Evolutionary conservation across 1,140 invertebrate genomes (phyloP), one percentile per base, ranked within the genome.

Genomic region (Sycobia sp.): DNA sequence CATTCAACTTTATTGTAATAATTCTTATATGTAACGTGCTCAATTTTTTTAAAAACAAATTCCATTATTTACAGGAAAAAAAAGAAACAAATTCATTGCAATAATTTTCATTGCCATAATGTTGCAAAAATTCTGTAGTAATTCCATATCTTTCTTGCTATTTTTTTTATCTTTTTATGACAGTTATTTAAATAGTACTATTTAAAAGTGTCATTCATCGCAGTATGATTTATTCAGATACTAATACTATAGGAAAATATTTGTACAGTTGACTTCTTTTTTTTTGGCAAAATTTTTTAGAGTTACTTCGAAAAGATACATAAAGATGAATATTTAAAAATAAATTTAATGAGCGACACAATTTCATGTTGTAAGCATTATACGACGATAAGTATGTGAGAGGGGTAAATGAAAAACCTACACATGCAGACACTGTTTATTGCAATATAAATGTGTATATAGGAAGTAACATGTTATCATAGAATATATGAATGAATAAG

Each of bases 391-490:
- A 20, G 53, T 57, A 53, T 51, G 62, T 22, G 55, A 58, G 44
- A 38, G 23, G 46, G 39, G 29, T 58, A 65, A 44, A 59, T 53
- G 23, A 54, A 47, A 65, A 56, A 55, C 51, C 34, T 60, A 59
- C 66, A 67, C 57, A 67, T 71, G 64, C 62, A 65, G 55, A 73
- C 71, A 78, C 71, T 72, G 73, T 78, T 80, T 78, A 79, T 73
- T 76, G 77, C 76, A 80, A 80, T 80, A 78, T 80, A 80, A 81
- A 78, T 80, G 78, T 80, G 76, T 81, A 81, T 79, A 82, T 80
- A 80, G 73, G 67, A 65, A 74, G 61, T 73, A 71, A 65, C 68
- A 71, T 74, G 73, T 74, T 74, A 73, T 67, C 67, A 71, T 68
- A 73, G 69, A 73, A 66, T 72, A 67, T 71, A 70, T 76, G 71